These are phyloP conservation scores for Dendrocopos noguchii DNA, from an alignment of 2,113 vertebrate species.

Conservation along the genomic window DNA sequence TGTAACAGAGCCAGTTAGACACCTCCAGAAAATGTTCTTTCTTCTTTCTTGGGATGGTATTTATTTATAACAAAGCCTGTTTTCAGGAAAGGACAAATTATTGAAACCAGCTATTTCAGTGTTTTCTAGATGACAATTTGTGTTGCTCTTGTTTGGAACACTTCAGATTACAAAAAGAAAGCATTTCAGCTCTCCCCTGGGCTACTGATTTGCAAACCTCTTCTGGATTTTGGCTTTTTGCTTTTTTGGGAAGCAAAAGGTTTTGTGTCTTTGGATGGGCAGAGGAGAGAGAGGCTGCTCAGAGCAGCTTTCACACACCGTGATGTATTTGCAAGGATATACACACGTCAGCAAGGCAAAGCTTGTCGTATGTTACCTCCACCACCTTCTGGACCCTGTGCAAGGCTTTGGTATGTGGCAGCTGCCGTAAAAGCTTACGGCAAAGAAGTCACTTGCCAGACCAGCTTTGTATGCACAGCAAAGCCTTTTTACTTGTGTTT, in stretches of 20 bases:
- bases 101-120: background rate
- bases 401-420: background rate
- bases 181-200: background rate
- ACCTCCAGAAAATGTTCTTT: background rate
- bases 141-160: background rate
- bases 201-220: background rate
- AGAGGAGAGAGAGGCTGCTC: background rate
- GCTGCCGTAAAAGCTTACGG: background rate
- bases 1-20: background rate
- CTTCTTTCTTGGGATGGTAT: background rate
- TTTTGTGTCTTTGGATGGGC: fast-evolving
- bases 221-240: background rate
- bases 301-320: fast-evolving
- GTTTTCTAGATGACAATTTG: background rate
- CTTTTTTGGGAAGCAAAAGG: background rate
- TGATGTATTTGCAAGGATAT: background rate
- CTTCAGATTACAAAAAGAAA: background rate
- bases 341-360: fast-evolving
- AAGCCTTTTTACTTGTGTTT: conserved; percentile 7
- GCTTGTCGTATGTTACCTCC: fast-evolving
- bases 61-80: background rate
- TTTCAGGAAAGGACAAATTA: background rate
- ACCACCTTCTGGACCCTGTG: background rate
- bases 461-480: background rate
- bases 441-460: background rate